These are phyloP conservation scores for Temnothorax longispinosus DNA, from an alignment of 1,140 invertebrate species.

Conservation along the genomic window DNA sequence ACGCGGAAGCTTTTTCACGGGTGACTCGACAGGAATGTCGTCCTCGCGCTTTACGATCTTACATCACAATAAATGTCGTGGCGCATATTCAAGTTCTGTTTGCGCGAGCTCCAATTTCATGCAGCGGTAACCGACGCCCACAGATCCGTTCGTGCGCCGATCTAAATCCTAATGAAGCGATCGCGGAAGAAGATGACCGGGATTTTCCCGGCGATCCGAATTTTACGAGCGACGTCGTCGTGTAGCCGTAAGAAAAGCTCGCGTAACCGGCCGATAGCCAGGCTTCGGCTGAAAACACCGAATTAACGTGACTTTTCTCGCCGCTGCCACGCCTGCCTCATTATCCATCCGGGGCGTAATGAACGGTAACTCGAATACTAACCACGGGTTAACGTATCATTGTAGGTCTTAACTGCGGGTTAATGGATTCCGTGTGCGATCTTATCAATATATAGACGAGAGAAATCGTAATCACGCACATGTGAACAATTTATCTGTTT, in stretches of 20 bases:
- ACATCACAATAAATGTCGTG: constrained; percentile 55
- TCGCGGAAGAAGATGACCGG: background rate
- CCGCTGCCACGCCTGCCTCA: constrained; percentile 14
- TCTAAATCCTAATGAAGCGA: constrained; percentile 35
- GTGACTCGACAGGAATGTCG: constrained; percentile 60
- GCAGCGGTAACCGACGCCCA: constrained; percentile 29
- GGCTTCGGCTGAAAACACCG: background rate
- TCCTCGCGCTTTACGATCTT: constrained; percentile 60
- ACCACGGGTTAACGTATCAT: constrained; percentile 6
- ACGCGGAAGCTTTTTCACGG: constrained; percentile 54
- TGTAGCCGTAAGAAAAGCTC: constrained; percentile 12
- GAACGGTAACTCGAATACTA: background rate
- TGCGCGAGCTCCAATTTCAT: constrained; percentile 11
- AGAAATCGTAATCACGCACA: background rate
- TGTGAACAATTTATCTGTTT: constrained; percentile 7
- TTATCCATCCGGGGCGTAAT: constrained; percentile 9
- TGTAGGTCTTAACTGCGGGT: constrained; percentile 7
- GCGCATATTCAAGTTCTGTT: constrained; percentile 12
- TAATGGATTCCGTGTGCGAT: constrained; percentile 4
- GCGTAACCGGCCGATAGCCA: background rate
- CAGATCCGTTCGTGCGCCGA: constrained; percentile 1
- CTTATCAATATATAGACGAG: background rate
- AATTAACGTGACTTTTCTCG: constrained; percentile 35
- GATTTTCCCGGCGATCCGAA: constrained; percentile 6
- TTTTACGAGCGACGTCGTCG: background rate